Percentiles rank a stretch among this genome's conserved stretches.
phyloP scores from a whole-genome alignment of 2,113 vertebrate genomes.

The Nothocercus julius region DNA sequence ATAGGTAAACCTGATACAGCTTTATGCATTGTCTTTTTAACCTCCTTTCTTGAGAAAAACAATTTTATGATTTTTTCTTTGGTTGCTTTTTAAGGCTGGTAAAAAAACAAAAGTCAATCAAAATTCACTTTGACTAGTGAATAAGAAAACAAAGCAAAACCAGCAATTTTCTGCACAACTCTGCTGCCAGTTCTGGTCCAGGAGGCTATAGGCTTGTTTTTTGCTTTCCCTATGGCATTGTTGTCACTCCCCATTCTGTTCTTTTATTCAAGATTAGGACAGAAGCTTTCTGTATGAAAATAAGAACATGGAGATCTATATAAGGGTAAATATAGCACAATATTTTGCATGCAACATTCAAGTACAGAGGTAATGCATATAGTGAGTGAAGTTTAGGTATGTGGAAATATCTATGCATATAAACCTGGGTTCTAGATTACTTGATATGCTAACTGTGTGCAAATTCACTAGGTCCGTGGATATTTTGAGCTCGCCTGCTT shows the following conservation, averaged over 20 bases:
- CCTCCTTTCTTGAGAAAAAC: neutral
- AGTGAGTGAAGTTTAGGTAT: neutral
- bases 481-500: neutral
- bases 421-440: neutral
- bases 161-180: neutral
- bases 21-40: neutral
- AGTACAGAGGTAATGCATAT: neutral
- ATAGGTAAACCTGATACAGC: neutral
- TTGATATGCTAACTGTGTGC: neutral
- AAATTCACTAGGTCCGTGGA: neutral
- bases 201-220: neutral
- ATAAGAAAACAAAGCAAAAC: neutral
- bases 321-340: neutral
- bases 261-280: neutral
- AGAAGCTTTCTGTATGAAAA: neutral
- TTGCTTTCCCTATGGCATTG: neutral
- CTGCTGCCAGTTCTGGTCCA: neutral
- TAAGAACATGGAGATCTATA: fast-evolving
- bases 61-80: neutral
- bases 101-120: neutral
- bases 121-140: neutral
- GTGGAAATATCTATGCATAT: neutral
- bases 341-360: neutral
- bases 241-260: neutral
- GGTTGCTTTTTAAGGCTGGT: neutral